Base-by-base conservation (phyloP, 1,140 invertebrate genomes). In the Centruroides vittatus region DNA sequence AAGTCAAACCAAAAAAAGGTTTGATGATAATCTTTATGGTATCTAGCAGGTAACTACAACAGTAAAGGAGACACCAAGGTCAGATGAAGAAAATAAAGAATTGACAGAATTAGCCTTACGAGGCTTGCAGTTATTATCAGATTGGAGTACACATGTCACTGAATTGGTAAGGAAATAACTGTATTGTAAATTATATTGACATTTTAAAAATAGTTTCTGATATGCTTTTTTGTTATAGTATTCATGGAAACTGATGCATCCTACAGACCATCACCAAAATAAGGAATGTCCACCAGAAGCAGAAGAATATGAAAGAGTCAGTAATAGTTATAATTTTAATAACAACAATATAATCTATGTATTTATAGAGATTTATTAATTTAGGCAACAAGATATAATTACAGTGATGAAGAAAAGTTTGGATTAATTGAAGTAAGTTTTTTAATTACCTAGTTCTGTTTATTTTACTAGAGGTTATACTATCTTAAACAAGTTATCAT, bases 191-290 rank as follows among this genome's bases (percentile, higher is more conserved):
- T 36, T 53, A 53, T 8, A 23, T 53, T 6, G 7, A 53, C 8
- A 36, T 53, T 34, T 53, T 53, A 34, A 6, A 7, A 34, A 53
- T 34, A 5, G 35, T 53, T 36, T 53, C 7, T 34, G 8, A 53
- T 36, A 3, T 12, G 34, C 49, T 51, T 23, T 53, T 53, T 36
- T 53, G 7, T 36, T 36, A 53, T 47, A 76, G 66, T 97, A 96
- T 74, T 95, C 91, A 4, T 99, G 94, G 94, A 99, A 99, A 76
- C 78, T 99, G 47, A 78, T 98, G 62, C 93, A 99, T 77, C 95
- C 95, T 7, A 98, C 95, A 3, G 94, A 98, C 77, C 91, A 95
- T 73, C 90, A 95, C 74, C 87, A 89, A 74, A 99, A 98, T 73
- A 87, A 91, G 65, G 83, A 91, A 68, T 99, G 96, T 72, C 95